phyloP scores from a whole-genome alignment of 2,113 vertebrate genomes.

The Toxotes jaculatrix region DNA sequence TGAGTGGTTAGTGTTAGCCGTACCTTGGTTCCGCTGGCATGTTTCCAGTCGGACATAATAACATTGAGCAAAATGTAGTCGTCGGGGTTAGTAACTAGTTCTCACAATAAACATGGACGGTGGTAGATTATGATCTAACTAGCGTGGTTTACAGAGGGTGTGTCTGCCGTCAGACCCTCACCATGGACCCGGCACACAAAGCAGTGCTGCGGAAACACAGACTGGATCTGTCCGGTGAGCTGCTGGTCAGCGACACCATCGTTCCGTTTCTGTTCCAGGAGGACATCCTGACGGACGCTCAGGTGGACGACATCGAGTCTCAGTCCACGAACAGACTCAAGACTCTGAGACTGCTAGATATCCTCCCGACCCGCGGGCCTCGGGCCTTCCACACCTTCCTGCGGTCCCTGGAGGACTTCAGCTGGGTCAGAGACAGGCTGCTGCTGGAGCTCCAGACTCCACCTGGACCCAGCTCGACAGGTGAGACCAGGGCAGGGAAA shows the following conservation, averaged over 20 bases:
- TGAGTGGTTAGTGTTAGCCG: too few relatives aligned
- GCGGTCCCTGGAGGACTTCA: slow-evolving; percentile 89
- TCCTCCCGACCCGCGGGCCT: slow-evolving; percentile 91
- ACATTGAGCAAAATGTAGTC: rapidly evolving
- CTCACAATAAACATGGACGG: too few relatives aligned
- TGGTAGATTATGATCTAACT: neutral
- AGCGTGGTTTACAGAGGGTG: rapidly evolving
- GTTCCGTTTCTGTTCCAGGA: slow-evolving; percentile 94
- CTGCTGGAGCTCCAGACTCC: slow-evolving; percentile 55
- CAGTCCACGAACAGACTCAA: slow-evolving; percentile 85
- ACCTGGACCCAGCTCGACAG: slow-evolving; percentile 62
- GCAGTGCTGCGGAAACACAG: slow-evolving; percentile 87
- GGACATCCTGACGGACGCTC: slow-evolving; percentile 86
- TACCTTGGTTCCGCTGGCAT: slow-evolving; percentile 48
- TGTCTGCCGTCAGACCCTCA: rapidly evolving
- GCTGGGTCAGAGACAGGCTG: slow-evolving; percentile 89
- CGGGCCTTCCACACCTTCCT: slow-evolving; percentile 89
- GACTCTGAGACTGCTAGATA: slow-evolving; percentile 88
- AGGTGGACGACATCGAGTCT: slow-evolving; percentile 89
- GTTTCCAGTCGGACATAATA: slow-evolving; percentile 72
- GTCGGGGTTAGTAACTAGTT: neutral
- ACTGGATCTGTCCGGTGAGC: slow-evolving; percentile 86
- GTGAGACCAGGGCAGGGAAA: slow-evolving; percentile 50
- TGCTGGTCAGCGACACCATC: slow-evolving; percentile 89
- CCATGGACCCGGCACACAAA: slow-evolving; percentile 90